Percentiles rank a stretch among this genome's conserved stretches.
phyloP scores from a whole-genome alignment of 2,797 vertebrate genomes.

The Arctocebus calabarensis region DNA sequence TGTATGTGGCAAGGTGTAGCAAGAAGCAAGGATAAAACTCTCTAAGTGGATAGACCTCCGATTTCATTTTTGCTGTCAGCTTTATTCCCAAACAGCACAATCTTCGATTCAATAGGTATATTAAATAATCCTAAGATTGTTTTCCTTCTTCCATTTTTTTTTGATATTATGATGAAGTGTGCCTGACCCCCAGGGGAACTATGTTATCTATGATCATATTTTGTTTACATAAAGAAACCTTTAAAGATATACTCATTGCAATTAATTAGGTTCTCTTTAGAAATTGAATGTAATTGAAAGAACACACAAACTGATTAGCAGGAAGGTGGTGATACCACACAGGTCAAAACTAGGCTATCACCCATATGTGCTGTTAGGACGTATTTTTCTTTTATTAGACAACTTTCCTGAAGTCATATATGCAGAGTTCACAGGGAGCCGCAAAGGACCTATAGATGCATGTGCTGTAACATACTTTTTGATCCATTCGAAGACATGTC shows the following conservation, averaged over 20 bases:
- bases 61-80: background rate
- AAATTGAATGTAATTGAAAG: background rate
- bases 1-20: background rate
- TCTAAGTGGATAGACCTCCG: background rate
- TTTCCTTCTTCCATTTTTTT: background rate
- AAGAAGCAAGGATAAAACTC: background rate
- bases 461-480: background rate
- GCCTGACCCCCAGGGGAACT: background rate
- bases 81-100: background rate
- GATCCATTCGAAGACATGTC: background rate
- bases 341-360: background rate
- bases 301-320: background rate
- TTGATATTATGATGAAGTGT: background rate
- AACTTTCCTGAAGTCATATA: background rate
- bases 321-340: background rate
- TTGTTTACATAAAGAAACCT: constrained; percentile 28
- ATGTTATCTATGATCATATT: background rate
- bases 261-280: constrained; percentile 1
- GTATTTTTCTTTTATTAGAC: background rate
- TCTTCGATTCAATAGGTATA: background rate
- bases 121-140: background rate
- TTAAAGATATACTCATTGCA: background rate
- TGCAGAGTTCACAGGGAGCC: background rate
- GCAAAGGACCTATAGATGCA: background rate
- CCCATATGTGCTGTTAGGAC: background rate